A percentile compares a stretch with the other conserved stretches of the same genome.
Evolutionary conservation across 1,140 invertebrate genomes (phyloP).

Genomic region (Drosophila nikananu): DNA sequence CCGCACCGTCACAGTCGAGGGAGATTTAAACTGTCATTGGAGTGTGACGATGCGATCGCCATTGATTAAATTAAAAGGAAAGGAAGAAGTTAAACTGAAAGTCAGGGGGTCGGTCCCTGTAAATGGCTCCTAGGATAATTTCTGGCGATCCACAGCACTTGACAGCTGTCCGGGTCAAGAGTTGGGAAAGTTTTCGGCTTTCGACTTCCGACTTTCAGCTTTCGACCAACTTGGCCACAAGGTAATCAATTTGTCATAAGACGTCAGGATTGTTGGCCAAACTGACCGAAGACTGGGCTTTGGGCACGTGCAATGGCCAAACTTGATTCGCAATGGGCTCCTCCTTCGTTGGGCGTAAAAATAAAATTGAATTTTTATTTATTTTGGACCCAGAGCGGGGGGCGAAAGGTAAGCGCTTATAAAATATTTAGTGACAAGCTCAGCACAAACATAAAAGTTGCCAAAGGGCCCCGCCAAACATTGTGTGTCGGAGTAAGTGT

Average conservation of each 20-base stretch:
- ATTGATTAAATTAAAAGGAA: conserved; percentile 56
- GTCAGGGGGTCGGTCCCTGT: conserved; percentile 2
- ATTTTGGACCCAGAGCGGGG: conserved; percentile 32
- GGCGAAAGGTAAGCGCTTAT: conserved; percentile 63
- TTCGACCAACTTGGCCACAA: conserved; percentile 23
- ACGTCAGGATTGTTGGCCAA: conserved; percentile 6
- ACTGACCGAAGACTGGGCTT: conserved; percentile 23
- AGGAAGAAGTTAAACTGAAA: conserved; percentile 13
- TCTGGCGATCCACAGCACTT: conserved; percentile 28
- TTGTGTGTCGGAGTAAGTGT: conserved; percentile 3
- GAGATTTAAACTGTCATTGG: conserved; percentile 37
- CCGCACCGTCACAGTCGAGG: conserved; percentile 26
- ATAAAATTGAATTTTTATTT: conserved; percentile 73
- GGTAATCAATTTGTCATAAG: conserved; percentile 55
- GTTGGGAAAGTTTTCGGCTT: conserved; percentile 25
- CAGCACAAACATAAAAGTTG: conserved; percentile 54
- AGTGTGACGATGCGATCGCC: conserved; percentile 24
- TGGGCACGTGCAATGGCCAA: conserved; percentile 45
- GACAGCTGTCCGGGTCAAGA: conserved; percentile 39
- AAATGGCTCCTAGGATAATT: conserved; percentile 31
- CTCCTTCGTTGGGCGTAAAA: conserved; percentile 22
- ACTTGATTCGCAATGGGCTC: background rate
- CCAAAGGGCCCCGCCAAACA: conserved; percentile 23
- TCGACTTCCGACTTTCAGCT: conserved; percentile 12
- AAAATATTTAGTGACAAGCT: conserved; percentile 69